Conservation (phyloP, 2,797 vertebrate species). For the Chloroceryle amazona region DNA sequence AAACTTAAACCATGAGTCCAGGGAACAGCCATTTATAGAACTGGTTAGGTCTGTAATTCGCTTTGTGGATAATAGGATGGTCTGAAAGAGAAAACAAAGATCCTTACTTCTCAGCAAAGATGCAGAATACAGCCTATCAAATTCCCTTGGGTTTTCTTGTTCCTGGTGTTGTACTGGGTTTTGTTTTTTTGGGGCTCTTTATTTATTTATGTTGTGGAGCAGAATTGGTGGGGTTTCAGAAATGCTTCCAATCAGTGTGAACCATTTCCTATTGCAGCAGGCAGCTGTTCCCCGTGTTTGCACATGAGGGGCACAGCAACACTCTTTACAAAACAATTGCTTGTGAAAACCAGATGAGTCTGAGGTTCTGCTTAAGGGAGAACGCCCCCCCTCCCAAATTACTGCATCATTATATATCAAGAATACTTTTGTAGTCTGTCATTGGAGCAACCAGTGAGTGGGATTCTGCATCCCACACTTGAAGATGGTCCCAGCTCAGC, state of each 20-base stretch:
- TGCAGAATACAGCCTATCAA: background rate
- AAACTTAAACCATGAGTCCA: constrained; percentile 38
- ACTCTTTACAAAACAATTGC: background rate
- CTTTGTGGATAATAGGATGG: constrained; percentile 38
- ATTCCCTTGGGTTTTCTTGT: constrained; percentile 22
- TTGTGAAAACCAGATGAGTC: constrained; percentile 18
- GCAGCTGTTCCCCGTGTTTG: background rate
- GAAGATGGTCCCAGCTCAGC: background rate
- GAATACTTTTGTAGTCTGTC: constrained; percentile 42
- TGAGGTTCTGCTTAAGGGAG: constrained; percentile 28
- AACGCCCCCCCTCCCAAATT: background rate
- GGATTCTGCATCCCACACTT: constrained; percentile 28
- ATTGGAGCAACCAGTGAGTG: background rate
- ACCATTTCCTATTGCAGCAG: constrained; percentile 7
- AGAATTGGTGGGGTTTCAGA: constrained; percentile 6
- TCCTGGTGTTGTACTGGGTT: background rate
- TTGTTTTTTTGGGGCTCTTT: background rate
- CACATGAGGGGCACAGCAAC: background rate
- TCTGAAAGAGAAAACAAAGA: constrained; percentile 40
- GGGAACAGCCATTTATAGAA: constrained; percentile 40
- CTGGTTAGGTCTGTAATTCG: constrained; percentile 53
- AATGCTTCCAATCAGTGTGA: background rate
- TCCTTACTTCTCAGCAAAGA: constrained; percentile 17
- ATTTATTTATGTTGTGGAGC: background rate
- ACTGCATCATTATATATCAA: constrained; percentile 3